phyloP scores from a whole-genome alignment of 2,797 vertebrate species.

The Benthosema pterotum region DNA sequence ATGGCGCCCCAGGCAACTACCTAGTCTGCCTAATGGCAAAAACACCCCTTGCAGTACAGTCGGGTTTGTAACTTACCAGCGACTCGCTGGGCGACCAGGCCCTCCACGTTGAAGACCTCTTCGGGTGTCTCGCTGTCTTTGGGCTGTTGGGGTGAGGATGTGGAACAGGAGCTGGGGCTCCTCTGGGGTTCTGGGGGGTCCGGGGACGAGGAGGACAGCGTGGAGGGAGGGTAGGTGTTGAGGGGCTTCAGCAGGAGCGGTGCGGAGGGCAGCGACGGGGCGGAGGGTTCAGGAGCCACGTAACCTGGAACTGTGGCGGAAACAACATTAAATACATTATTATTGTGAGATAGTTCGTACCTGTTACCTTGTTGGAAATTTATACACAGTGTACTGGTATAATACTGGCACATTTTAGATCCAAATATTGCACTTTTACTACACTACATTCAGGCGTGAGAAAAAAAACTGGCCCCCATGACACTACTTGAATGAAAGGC shows the following conservation, averaged over 20 bases:
- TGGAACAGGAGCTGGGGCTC: conserved; percentile 52
- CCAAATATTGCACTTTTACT: too few relatives aligned
- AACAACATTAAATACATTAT: too few relatives aligned
- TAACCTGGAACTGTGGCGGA: conserved; percentile 38
- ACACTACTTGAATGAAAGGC: too few relatives aligned
- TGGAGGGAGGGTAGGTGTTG: conserved; percentile 69
- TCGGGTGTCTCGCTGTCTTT: conserved; percentile 82
- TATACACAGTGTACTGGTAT: too few relatives aligned
- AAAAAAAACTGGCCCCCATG: too few relatives aligned
- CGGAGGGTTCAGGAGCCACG: conserved; percentile 28
- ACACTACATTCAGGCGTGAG: too few relatives aligned
- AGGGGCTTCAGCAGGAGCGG: conserved; percentile 71
- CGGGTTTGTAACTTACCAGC: conserved; percentile 84
- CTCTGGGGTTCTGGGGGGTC: conserved; percentile 57
- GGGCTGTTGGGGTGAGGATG: conserved; percentile 71
- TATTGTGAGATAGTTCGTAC: too few relatives aligned
- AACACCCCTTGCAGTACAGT: too few relatives aligned
- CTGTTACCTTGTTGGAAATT: too few relatives aligned
- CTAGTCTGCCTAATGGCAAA: too few relatives aligned
- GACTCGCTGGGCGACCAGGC: conserved; percentile 94
- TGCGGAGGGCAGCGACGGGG: conserved; percentile 45
- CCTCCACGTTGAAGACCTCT: conserved; percentile 89
- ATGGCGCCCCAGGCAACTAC: too few relatives aligned
- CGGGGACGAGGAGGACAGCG: conserved; percentile 48
- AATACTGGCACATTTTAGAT: too few relatives aligned